Percentiles rank a stretch among this genome's conserved stretches.
Conservation (phyloP, 2,888 invertebrate species). For the Agrochola lychnidis region DNA sequence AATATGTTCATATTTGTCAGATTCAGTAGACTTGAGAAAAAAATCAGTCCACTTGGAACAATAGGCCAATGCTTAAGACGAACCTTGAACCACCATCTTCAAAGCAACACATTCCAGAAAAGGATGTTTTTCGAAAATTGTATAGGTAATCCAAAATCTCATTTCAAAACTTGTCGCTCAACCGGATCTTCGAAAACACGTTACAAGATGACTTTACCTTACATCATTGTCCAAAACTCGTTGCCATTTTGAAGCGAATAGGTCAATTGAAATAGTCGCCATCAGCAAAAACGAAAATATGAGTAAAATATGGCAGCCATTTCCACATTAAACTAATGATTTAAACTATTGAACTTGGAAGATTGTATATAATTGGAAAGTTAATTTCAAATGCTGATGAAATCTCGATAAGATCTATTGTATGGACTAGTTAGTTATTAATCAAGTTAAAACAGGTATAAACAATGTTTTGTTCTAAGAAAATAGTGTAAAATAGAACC, state of each 20-base stretch:
- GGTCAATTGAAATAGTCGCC: conserved; percentile 21
- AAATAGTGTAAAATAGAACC: background rate
- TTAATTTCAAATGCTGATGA: background rate
- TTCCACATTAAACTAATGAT: background rate
- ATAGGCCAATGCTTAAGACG: background rate
- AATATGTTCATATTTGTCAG: no score
- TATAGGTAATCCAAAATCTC: background rate
- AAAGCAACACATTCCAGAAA: background rate
- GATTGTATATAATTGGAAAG: background rate
- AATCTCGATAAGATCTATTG: conserved; percentile 5
- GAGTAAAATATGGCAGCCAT: background rate
- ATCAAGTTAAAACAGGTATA: background rate
- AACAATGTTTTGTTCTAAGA: background rate
- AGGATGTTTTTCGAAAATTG: background rate
- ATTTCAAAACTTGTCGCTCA: conserved; percentile 11
- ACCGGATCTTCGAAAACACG: conserved; percentile 25
- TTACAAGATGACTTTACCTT: conserved; percentile 7
- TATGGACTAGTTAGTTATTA: background rate
- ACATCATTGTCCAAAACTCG: conserved; percentile 10
- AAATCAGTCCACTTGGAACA: background rate
- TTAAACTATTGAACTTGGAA: background rate
- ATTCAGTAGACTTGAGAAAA: background rate
- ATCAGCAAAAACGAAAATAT: conserved; percentile 2
- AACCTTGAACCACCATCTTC: no score
- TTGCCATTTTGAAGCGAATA: conserved; percentile 6